Base-by-base conservation (phyloP, 1,140 invertebrate species). In the Hyphantria cunea region DNA sequence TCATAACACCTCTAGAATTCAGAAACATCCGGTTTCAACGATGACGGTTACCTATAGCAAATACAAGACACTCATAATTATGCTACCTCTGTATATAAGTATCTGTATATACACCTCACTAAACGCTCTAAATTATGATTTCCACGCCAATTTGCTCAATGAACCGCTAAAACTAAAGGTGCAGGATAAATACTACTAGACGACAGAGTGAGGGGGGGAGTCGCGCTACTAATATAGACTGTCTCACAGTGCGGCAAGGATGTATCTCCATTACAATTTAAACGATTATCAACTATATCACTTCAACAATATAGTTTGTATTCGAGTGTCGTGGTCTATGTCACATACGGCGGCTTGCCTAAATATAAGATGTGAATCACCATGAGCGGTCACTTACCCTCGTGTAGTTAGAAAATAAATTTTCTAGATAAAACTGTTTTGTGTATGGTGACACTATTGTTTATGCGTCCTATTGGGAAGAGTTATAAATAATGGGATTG, bases 371-470 rank as follows among this genome's bases (percentile, higher is more conserved):
- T 14, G 45, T 71, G 69, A 71, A 48, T 71, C 69, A 25, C 17
- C 17, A 5, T 25, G 17, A 71, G 48, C 69, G 69, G 69, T 71
- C 69, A 61, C 69, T 71, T 56, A 71, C 69, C 69, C 64, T 63
- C 42, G 56, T 42, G 54, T 56, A 56, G 69, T 71, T 67, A 58
- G 67, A 69, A 70, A 70, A 66, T 70, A 70, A 61, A 65, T 66
- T 70, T 66, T 64, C 53, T 56, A 56, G 53, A 56, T 56, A 56
- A n/a, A 56, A 25, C 17, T 25, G 17, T 25, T 25, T 42, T 25
- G 17, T 47, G 53, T 47, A 31, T 10, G 17, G n/a, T 31, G 53
- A 25, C 17, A 25, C 17, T 25, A 25, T 25, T 56, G 42, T 56
- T 55, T 47, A 56, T 56, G 53, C 45, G 34, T 47, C 42, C 53